Base-by-base conservation (phyloP, 2,113 vertebrate genomes). In the Maccullochella peelii region DNA sequence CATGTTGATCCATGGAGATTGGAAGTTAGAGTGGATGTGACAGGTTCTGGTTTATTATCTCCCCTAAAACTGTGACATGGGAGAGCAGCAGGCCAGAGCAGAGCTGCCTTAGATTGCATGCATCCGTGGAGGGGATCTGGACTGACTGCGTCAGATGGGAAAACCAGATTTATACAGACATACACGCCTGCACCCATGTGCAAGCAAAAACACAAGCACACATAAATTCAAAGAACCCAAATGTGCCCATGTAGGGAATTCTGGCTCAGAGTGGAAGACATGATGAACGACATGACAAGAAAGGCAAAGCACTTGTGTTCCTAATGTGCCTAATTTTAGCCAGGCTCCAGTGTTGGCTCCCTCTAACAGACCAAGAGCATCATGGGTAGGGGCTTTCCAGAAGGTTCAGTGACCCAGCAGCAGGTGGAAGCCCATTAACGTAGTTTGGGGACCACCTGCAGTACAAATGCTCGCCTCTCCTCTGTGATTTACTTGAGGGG, bases 381-480 rank as follows among this genome's bases (percentile, higher is more conserved):
- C 70, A 70, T 11, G 36, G 33, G 73, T 58, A 69, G 85, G 71
- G 71, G 78, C 77, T 87, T 85, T 93, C 86, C 88, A 82, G 89
- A 89, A 88, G 83, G 90, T 92, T 88, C 93, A 90, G 90, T 91
- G 91, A 94, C 95, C 93, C 84, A 88, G 88, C 88, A 93, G 91
- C 92, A 93, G 93, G 90, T 91, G 91, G 92, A 93, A 82, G 86
- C 73, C 88, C 90, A 94, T 94, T 93, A 93, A 87, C 79, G 75
- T 84, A 83, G 90, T 87, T 92, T 87, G 83, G 92, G 90, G 92
- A 93, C 91, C 86, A 93, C 91, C 93, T 91, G 89, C 89, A 91
- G 89, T 82, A 91, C 82, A 88, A 89, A 85, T 69, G 81, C 68
- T 88, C 42, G 63, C 86, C 84, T 91, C 85, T 89, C 91, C 89